Conservation (phyloP, 2,113 vertebrate species). For the Hemibagrus wyckioides region DNA sequence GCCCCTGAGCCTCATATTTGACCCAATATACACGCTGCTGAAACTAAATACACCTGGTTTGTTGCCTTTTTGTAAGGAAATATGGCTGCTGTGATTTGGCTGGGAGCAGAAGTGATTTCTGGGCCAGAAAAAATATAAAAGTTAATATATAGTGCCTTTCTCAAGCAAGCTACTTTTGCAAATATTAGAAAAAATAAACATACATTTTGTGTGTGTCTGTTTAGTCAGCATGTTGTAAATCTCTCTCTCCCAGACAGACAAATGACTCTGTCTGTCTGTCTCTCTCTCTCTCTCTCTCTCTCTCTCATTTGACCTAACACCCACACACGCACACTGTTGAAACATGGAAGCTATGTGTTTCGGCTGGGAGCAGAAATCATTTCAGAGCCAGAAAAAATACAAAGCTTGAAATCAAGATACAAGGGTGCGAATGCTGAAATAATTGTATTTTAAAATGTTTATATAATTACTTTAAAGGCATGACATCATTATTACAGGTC, state of each 20-base stretch:
- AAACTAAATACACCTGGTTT: neutral
- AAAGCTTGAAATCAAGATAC: too few relatives aligned
- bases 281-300: too few relatives aligned
- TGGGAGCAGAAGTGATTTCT: neutral
- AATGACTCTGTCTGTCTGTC: too few relatives aligned
- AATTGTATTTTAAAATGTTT: too few relatives aligned
- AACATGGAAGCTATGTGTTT: neutral
- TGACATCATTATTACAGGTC: too few relatives aligned
- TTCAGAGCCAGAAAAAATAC: neutral
- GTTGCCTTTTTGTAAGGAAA: neutral
- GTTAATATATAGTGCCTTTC: neutral
- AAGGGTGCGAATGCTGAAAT: too few relatives aligned
- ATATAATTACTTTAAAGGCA: too few relatives aligned
- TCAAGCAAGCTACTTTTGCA: neutral
- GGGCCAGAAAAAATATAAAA: neutral
- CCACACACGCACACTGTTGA: neutral
- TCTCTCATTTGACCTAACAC: neutral
- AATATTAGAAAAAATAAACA: neutral
- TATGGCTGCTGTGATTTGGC: neutral
- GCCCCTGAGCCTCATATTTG: neutral
- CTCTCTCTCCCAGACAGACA: too few relatives aligned
- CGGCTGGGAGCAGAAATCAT: neutral
- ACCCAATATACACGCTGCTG: neutral
- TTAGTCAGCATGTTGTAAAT: neutral
- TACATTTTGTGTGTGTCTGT: neutral